These are phyloP conservation scores for Thymallus thymallus DNA, from an alignment of 2,113 vertebrate species.

Conservation along the genomic window DNA sequence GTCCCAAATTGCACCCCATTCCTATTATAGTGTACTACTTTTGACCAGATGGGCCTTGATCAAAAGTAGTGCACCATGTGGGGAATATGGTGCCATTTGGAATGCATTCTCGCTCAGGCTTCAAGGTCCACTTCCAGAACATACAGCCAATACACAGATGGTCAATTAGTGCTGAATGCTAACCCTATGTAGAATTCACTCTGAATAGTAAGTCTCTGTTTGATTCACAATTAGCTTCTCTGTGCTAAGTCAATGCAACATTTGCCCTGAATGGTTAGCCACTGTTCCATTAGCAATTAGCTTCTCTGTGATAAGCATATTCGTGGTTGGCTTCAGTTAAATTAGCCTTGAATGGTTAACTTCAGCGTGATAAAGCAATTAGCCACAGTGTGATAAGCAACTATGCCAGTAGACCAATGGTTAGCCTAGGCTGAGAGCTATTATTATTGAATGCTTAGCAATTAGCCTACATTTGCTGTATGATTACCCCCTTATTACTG, in stretches of 20 bases:
- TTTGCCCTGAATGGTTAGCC: neutral
- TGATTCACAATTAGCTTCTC: constrained; percentile 27
- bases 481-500: too few relatives aligned
- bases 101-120: constrained; percentile 15
- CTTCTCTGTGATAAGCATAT: neutral
- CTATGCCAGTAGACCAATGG: constrained; percentile 14
- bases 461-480: too few relatives aligned
- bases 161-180: constrained; percentile 55
- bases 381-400: constrained; percentile 27
- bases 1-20: too few relatives aligned
- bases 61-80: too few relatives aligned
- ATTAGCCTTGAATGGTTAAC: constrained; percentile 17
- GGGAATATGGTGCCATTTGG: too few relatives aligned
- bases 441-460: neutral
- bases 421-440: too few relatives aligned
- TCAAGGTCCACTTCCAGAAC: constrained; percentile 59
- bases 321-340: constrained; percentile 26
- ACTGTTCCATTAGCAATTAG: too few relatives aligned
- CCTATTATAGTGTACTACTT: too few relatives aligned
- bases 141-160: constrained; percentile 50
- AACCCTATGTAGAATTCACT: constrained; percentile 24
- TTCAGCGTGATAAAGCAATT: constrained; percentile 27
- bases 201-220: constrained; percentile 24
- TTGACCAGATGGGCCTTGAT: too few relatives aligned
- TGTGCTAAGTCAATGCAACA: neutral